Percentiles rank a stretch among this genome's conserved stretches.
Conservation (phyloP, 2,888 invertebrate genomes). For the Tenthredo amoena region DNA sequence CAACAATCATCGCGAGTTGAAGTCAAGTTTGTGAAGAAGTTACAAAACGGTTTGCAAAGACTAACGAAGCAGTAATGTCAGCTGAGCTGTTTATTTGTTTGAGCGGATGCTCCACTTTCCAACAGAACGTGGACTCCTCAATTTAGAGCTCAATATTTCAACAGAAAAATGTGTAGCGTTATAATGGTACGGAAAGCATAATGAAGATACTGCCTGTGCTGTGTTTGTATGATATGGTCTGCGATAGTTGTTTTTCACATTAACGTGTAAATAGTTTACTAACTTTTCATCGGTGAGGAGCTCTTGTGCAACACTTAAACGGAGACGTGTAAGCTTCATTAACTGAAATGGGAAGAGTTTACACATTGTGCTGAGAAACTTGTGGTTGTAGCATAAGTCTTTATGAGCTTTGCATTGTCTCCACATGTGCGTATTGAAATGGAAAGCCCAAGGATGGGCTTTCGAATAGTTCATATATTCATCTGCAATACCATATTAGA, state of each 20-base stretch:
- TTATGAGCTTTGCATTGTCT: constrained; percentile 86
- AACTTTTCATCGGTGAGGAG: constrained; percentile 87
- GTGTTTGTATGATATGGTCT: not conserved
- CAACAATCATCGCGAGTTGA: not conserved
- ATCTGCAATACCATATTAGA: constrained; percentile 71
- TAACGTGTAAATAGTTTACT: constrained; percentile 71
- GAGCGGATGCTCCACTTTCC: not conserved
- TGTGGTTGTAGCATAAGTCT: constrained; percentile 84
- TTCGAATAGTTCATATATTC: constrained; percentile 89
- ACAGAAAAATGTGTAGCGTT: not conserved
- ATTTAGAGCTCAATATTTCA: not conserved
- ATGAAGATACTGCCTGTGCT: not conserved
- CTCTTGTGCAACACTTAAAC: constrained; percentile 86
- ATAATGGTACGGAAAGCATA: not conserved
- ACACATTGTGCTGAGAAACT: constrained; percentile 89
- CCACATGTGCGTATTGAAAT: constrained; percentile 92
- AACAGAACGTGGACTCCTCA: not conserved
- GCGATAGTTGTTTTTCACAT: not conserved
- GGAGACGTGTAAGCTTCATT: constrained; percentile 80
- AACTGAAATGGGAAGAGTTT: not conserved
- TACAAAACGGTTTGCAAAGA: not conserved
- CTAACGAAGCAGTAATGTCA: not conserved
- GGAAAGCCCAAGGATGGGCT: constrained; percentile 88
- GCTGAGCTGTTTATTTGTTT: not conserved
- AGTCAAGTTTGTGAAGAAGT: not conserved